Percentiles rank a stretch among this genome's conserved stretches.
phyloP scores from a whole-genome alignment of 2,113 vertebrate species.

The Seriola aureovittata region DNA sequence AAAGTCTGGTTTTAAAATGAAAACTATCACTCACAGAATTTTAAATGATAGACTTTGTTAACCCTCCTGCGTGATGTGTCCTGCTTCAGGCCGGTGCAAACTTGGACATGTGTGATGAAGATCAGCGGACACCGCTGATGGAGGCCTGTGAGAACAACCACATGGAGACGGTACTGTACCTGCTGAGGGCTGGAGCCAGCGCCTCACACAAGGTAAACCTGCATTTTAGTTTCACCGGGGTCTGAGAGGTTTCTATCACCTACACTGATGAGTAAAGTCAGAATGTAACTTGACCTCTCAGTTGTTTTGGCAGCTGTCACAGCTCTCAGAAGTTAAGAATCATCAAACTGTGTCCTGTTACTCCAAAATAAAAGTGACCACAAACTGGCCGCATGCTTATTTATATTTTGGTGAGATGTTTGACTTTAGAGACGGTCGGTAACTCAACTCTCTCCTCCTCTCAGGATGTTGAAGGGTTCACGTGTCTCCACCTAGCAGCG shows the following conservation, averaged over 20 bases:
- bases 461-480: slow-evolving; percentile 96
- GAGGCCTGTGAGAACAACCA: slow-evolving; percentile 98
- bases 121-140: slow-evolving; percentile 97
- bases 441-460: slow-evolving; percentile 13
- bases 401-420: background rate
- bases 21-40: background rate
- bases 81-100: slow-evolving; percentile 93
- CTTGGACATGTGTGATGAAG: slow-evolving; percentile 95
- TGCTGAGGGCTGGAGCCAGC: slow-evolving; percentile 95
- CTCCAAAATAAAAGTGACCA: background rate
- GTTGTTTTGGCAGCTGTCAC: background rate
- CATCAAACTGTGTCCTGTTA: background rate
- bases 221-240: background rate
- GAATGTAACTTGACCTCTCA: background rate
- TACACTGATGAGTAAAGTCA: background rate
- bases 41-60: background rate
- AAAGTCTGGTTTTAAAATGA: background rate
- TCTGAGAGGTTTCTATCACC: background rate
- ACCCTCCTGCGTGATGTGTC: background rate
- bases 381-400: background rate
- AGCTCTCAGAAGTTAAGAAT: background rate
- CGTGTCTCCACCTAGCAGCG: slow-evolving; percentile 96
- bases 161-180: slow-evolving; percentile 93
- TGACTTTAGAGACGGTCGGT: background rate
- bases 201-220: slow-evolving; percentile 91